Evolutionary conservation across 2,113 vertebrate genomes (phyloP), one percentile per base, ranked within the genome.

Genomic region (Cynocephalus volans): DNA sequence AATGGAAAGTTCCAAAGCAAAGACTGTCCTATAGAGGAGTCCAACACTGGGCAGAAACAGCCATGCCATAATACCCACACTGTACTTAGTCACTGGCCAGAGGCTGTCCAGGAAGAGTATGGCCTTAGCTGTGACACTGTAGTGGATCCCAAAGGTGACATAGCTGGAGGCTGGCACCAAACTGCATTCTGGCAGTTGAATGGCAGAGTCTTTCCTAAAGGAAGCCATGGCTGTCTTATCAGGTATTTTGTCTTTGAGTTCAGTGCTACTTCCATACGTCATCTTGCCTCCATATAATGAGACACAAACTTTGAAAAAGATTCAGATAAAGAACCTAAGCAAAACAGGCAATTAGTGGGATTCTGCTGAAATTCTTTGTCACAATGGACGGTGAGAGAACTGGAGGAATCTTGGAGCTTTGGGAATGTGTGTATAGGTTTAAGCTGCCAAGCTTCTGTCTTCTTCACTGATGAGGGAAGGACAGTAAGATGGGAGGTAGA

Each of bases 371-470:
- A 85, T 14, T 31, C 82, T 77, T 36, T 75, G 80, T 26, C 23
- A 14, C 31, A 1, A 1, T 24, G 50, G 62, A 45, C 19, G 15
- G 54, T 48, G 85, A 72, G 64, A 31, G 45, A 33, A 79, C 10
- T 14, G 54, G 45, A 70, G 69, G 24, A 41, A 15, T 52, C 48
- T 14, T 45, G 45, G 73, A 88, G 33, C 62, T 77, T 77, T 0
- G 1, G 62, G n/a, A 65, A 64, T 24, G 1, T 21, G n/a, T 81
- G n/a, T 41, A 5, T 1, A 18, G 56, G 41, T 85, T 65, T 76
- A 64, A 28, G 80, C 26, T 84, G 94, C 95, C 95, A 81, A 90
- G 54, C 14, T 95, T 91, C 82, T 67, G 83, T 73, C 70, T 87
- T 24, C 69, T 86, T 92, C 48, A 19, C 41, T n/a, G 36, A 52